A percentile compares a stretch with the other conserved stretches of the same genome.
Evolutionary conservation across 2,888 invertebrate species (phyloP).

Genomic region (Saturnia pavonia): DNA sequence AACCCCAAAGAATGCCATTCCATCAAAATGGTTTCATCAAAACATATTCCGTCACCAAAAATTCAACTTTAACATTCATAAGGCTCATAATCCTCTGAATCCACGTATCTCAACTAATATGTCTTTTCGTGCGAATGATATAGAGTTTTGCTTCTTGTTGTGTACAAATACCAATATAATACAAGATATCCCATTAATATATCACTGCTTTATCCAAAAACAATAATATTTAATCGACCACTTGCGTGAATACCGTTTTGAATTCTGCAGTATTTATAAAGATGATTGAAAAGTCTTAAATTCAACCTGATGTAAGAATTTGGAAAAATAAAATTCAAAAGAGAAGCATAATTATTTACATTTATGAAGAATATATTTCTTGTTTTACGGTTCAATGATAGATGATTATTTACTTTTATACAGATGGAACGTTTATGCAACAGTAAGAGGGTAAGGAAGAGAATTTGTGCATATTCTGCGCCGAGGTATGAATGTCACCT

Average conservation of each 20-base stretch:
- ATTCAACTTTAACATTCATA: too few relatives aligned
- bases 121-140: too few relatives aligned
- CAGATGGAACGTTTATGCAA: not conserved
- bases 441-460: not conserved
- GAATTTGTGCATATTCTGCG: not conserved
- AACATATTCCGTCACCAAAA: not conserved
- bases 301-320: not conserved
- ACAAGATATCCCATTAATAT: too few relatives aligned
- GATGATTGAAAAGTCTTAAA: not conserved
- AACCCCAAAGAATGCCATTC: too few relatives aligned
- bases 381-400: conserved; percentile 11
- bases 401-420: not conserved
- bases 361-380: not conserved
- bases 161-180: too few relatives aligned
- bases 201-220: too few relatives aligned
- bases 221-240: too few relatives aligned
- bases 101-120: not conserved
- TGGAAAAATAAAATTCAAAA: not conserved
- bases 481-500: not conserved
- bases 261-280: too few relatives aligned
- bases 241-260: too few relatives aligned
- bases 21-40: not conserved
- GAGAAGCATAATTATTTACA: not conserved
- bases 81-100: not conserved
- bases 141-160: too few relatives aligned